Evolutionary conservation across 2,113 vertebrate species (phyloP), one percentile per base, ranked within the genome.

Genomic region (Serilophus lunatus): DNA sequence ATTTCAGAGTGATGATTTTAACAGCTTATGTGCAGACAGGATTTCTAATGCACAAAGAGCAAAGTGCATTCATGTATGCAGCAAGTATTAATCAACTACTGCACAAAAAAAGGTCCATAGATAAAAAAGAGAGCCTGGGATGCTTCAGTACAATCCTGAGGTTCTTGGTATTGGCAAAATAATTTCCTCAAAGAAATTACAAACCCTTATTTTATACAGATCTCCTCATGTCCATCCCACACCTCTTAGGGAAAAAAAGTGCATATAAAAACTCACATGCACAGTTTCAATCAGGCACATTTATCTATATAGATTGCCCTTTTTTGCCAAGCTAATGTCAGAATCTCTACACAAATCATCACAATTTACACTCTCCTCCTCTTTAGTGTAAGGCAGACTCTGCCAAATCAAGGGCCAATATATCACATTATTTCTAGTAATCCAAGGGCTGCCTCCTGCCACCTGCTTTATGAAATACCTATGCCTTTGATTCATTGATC

Each of bases 381-480:
- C 96, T 97, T 96, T 90, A 96, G 96, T 94, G 78, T 71, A 81
- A 96, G 88, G 93, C 90, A 96, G 93, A 75, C 72, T 96, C 90
- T 8, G 86, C 90, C 93, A 97, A 96, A 96, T 95, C 93, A 92
- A 96, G 96, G 93, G 93, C 94, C 96, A 96, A 97, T 97, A 96
- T 93, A 96, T 96, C 95, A 97, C 93, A 96, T 96, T 94, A 96
- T 94, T 96, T 90, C 95, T 94, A 96, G 95, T 81, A 96, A 96
- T 95, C 93, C 92, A 90, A 94, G 88, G 90, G 94, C 96, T 96
- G 96, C 96, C 96, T 96, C 93, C 95, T 96, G 94, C 90, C 96
- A 96, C 92, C 70, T 81, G 90, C 92, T 96, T 88, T 96, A 96
- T 96, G 95, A 96, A 97, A 96, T 96, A 96, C 94, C 95, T 96